Evolutionary conservation across 2,113 vertebrate species (phyloP).

Genomic region (Salvator merianae): DNA sequence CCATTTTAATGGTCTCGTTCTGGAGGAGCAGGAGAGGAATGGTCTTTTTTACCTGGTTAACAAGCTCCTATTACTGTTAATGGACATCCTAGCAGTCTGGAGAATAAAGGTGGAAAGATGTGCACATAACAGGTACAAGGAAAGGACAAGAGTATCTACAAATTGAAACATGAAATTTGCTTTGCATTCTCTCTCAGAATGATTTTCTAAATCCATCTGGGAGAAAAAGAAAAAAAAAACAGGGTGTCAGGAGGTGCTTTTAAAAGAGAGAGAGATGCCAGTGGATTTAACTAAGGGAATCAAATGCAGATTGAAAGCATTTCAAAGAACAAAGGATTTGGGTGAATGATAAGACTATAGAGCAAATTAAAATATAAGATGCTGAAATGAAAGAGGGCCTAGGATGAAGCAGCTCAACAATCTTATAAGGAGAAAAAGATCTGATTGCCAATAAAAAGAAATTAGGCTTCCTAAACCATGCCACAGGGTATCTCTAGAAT

Average conservation of each 20-base stretch:
- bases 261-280: constrained; percentile 13
- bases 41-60: constrained; percentile 55
- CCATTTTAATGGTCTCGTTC: constrained; percentile 67
- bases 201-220: constrained; percentile 39
- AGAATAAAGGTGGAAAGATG: constrained; percentile 65
- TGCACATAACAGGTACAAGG: constrained; percentile 31
- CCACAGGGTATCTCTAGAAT: constrained; percentile 1
- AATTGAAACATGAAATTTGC: constrained; percentile 50
- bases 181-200: constrained; percentile 53
- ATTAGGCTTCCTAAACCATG: constrained; percentile 37
- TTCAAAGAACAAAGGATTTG: constrained; percentile 24
- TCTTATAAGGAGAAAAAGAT: constrained; percentile 22
- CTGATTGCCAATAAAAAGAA: constrained; percentile 37
- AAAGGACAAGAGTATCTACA: constrained; percentile 35
- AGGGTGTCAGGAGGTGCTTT: constrained; percentile 21
- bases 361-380: constrained; percentile 40
- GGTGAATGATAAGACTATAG: constrained; percentile 33
- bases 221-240: constrained; percentile 21
- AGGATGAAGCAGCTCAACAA: constrained; percentile 33
- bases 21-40: constrained; percentile 55
- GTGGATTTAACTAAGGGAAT: constrained; percentile 31
- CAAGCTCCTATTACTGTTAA: constrained; percentile 70
- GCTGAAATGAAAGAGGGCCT: constrained; percentile 25
- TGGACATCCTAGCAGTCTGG: constrained; percentile 59
- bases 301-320: constrained; percentile 31